A percentile compares a stretch with the other conserved stretches of the same genome.
Evolutionary conservation across 1,140 invertebrate genomes (phyloP).

Genomic region (Sycobia sp.): DNA sequence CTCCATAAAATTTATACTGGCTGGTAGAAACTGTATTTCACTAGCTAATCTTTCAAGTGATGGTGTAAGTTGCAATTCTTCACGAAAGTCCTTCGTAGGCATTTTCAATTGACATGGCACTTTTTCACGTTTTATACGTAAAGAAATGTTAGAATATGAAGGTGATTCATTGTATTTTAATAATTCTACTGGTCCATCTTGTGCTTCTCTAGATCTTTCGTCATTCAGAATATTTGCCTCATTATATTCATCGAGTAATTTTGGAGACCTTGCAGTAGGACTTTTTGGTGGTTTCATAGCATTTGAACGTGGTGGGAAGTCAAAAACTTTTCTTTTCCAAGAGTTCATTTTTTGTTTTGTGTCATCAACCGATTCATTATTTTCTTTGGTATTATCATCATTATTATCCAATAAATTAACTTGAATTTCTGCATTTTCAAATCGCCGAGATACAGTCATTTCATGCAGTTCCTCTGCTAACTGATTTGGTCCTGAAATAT

Average conservation of each 20-base stretch:
- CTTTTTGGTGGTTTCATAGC: constrained; percentile 31
- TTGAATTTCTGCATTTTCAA: constrained; percentile 33
- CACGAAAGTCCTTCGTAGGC: constrained; percentile 32
- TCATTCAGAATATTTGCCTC: constrained; percentile 53
- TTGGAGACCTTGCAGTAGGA: constrained; percentile 43
- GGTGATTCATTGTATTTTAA: constrained; percentile 36
- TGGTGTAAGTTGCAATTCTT: constrained; percentile 46
- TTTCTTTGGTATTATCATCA: constrained; percentile 30
- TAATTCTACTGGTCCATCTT: background rate
- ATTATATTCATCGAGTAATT: constrained; percentile 50
- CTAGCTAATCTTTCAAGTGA: constrained; percentile 49
- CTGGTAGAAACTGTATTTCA: constrained; percentile 50
- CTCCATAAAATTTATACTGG: constrained; percentile 21
- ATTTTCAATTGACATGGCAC: constrained; percentile 37
- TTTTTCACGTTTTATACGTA: constrained; percentile 35
- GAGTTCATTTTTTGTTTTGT: constrained; percentile 8
- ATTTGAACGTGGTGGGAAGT: constrained; percentile 35
- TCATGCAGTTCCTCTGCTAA: constrained; percentile 43
- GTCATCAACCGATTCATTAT: background rate
- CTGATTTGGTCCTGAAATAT: constrained; percentile 34
- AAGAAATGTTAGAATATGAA: constrained; percentile 43
- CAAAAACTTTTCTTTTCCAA: constrained; percentile 33
- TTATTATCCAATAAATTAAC: constrained; percentile 24
- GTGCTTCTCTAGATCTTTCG: constrained; percentile 9
- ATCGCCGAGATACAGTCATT: constrained; percentile 37